Evolutionary conservation across 2,797 vertebrate genomes (phyloP).

Genomic region (Spea hammondii): DNA sequence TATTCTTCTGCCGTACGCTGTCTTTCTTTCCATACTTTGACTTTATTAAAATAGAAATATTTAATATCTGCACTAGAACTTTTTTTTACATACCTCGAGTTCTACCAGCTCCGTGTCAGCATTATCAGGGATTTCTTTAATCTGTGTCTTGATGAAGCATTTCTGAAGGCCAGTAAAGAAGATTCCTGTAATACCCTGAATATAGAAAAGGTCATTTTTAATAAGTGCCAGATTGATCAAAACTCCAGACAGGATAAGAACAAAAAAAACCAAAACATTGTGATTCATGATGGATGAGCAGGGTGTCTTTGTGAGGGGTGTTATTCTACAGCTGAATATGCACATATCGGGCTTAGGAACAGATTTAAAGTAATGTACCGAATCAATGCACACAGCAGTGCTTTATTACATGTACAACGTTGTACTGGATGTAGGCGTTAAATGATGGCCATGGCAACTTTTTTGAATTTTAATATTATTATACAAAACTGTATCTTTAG

Average conservation of each 20-base stretch:
- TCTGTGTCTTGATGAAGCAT: slow-evolving; percentile 95
- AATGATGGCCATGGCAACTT: no score
- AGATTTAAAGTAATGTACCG: background rate
- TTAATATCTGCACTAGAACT: slow-evolving; percentile 7
- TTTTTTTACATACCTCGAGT: slow-evolving; percentile 65
- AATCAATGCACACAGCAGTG: background rate
- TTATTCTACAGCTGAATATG: background rate
- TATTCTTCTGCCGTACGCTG: no score
- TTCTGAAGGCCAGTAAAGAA: slow-evolving; percentile 92
- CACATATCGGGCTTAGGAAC: background rate
- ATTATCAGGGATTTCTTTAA: slow-evolving; percentile 81
- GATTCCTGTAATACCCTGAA: slow-evolving; percentile 91
- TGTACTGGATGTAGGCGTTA: no score
- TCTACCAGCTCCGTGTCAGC: slow-evolving; percentile 73
- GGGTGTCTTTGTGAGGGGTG: background rate
- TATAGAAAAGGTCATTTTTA: slow-evolving; percentile 53
- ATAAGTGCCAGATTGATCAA: background rate
- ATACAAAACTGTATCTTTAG: no score
- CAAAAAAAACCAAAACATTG: background rate
- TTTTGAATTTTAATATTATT: no score
- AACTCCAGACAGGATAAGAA: background rate
- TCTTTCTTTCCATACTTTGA: background rate
- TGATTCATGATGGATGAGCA: background rate
- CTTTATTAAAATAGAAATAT: background rate
- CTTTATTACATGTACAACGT: background rate